Percentiles rank a stretch among this genome's conserved stretches.
Evolutionary conservation across 2,797 vertebrate genomes (phyloP).

Genomic region (Threskiornis aethiopicus): DNA sequence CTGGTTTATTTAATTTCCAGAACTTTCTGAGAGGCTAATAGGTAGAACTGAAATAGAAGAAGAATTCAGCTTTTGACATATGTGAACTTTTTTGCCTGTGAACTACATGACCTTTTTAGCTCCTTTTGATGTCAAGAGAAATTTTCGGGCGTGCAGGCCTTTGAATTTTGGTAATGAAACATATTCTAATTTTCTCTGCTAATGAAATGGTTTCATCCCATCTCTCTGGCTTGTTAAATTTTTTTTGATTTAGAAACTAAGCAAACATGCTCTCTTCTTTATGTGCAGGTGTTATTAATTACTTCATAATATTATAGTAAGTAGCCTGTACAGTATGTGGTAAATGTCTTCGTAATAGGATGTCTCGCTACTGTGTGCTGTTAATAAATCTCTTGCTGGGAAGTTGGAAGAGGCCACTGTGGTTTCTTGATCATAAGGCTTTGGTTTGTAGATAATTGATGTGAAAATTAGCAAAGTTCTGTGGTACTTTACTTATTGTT

Average conservation of each 20-base stretch:
- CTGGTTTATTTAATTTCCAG: not conserved
- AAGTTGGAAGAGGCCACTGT: not conserved
- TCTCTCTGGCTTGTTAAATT: not conserved
- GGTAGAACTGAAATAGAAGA: not conserved
- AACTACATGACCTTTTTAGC: not conserved
- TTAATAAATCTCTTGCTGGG: conserved; percentile 5
- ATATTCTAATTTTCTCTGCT: not conserved
- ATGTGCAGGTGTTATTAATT: conserved; percentile 5
- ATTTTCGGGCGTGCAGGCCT: not conserved
- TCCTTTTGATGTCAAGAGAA: not conserved
- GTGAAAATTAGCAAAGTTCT: not conserved
- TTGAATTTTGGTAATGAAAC: not conserved
- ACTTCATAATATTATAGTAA: not conserved
- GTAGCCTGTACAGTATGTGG: not conserved
- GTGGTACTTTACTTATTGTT: not conserved
- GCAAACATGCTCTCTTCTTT: not conserved
- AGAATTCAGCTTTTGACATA: not conserved
- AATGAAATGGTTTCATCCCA: not conserved
- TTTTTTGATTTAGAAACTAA: not conserved
- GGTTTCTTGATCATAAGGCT: not conserved
- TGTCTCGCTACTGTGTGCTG: not conserved
- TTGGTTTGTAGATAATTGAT: conserved; percentile 1
- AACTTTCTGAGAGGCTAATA: not conserved
- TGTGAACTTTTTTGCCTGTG: not conserved
- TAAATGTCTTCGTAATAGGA: not conserved